phyloP scores from a whole-genome alignment of 2,797 vertebrate genomes.

The Micropoecilia bifurca region DNA sequence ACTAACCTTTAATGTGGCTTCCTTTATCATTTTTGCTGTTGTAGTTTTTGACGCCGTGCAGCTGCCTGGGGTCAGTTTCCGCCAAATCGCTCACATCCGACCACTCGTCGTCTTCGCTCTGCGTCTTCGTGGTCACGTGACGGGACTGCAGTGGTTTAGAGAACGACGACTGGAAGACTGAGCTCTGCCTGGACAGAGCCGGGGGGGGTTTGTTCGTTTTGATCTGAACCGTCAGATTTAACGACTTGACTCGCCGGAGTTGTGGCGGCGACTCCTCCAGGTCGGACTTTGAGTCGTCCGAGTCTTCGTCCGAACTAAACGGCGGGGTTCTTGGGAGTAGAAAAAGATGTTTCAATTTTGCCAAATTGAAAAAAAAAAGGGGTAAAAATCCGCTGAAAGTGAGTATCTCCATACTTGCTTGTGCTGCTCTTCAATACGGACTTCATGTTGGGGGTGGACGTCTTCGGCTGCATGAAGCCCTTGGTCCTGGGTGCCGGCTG shows the following conservation, averaged over 20 bases:
- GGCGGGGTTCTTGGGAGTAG: constrained; percentile 65
- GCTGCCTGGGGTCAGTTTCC: constrained; percentile 67
- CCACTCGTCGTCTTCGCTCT: constrained; percentile 67
- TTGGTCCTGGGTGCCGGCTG: constrained; percentile 70
- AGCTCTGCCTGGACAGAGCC: constrained; percentile 25
- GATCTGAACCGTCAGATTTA: constrained; percentile 18
- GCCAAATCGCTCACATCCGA: constrained; percentile 78
- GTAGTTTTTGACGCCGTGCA: constrained; percentile 67
- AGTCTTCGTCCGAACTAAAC: constrained; percentile 80
- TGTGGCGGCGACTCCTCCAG: constrained; percentile 51
- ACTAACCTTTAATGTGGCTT: constrained; percentile 48
- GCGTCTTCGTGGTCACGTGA: constrained; percentile 35
- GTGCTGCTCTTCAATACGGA: constrained; percentile 36
- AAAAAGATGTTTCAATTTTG: background rate
- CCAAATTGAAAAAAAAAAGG: background rate
- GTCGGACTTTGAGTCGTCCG: constrained; percentile 63
- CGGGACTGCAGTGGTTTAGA: constrained; percentile 32
- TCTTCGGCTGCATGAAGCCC: constrained; percentile 60
- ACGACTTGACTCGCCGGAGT: constrained; percentile 41
- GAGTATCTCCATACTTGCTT: constrained; percentile 36
- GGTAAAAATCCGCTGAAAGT: background rate
- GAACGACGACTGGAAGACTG: background rate
- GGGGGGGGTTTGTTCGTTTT: constrained; percentile 37
- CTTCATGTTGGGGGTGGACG: constrained; percentile 72
- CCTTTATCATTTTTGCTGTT: constrained; percentile 69